These are phyloP conservation scores for Agrotis ipsilon DNA, from an alignment of 2,888 invertebrate genomes.

Conservation along the genomic window DNA sequence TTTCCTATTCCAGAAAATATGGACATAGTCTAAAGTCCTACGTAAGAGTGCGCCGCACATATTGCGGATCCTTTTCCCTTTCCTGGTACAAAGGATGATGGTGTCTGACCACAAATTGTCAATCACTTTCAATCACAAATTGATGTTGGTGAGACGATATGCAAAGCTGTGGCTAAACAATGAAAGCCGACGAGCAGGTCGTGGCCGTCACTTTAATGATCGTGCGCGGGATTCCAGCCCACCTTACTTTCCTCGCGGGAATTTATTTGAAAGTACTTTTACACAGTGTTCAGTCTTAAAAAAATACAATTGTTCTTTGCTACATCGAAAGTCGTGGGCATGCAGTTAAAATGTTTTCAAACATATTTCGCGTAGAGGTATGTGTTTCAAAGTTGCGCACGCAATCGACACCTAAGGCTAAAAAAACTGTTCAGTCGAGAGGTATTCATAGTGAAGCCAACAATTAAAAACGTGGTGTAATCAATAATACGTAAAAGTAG, in stretches of 20 bases:
- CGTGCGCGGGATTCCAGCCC: conserved; percentile 77
- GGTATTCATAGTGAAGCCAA: conserved; percentile 16
- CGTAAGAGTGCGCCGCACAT: not conserved
- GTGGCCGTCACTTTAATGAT: conserved; percentile 79
- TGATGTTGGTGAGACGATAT: conserved; percentile 77
- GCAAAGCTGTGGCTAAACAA: conserved; percentile 83
- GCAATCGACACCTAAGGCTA: conserved; percentile 42
- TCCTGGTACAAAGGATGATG: conserved; percentile 8
- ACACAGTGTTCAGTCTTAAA: conserved; percentile 59
- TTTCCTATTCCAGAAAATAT: conserved; percentile 43
- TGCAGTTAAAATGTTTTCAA: conserved; percentile 55
- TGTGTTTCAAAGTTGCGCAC: conserved; percentile 44
- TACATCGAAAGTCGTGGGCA: conserved; percentile 48
- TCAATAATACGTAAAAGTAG: conserved; percentile 9
- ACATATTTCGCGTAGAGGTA: conserved; percentile 39
- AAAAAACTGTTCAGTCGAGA: conserved; percentile 18
- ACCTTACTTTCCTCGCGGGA: conserved; percentile 82
- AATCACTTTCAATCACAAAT: conserved; percentile 75
- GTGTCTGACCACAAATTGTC: conserved; percentile 61
- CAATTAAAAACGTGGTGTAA: conserved; percentile 27
- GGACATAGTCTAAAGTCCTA: conserved; percentile 44
- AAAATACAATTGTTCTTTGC: conserved; percentile 59
- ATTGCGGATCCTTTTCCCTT: conserved; percentile 7
- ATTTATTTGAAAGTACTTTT: conserved; percentile 80
- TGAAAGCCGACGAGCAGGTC: conserved; percentile 84